These are phyloP conservation scores for Drosophila merina DNA, from an alignment of 2,888 invertebrate species.

Conservation along the genomic window DNA sequence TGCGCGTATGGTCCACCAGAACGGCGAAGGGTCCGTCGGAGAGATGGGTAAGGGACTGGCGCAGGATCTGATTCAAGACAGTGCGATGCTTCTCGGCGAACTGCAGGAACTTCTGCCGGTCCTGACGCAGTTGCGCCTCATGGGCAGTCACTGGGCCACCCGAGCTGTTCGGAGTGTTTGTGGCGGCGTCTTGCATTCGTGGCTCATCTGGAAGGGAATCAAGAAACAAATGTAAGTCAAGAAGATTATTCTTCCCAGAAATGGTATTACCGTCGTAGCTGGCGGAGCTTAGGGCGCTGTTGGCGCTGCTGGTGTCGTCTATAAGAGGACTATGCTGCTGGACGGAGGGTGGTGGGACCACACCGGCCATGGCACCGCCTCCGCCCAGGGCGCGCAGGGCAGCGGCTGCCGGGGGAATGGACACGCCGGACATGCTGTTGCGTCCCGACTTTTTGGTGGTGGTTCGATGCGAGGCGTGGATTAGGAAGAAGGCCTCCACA, in stretches of 20 bases:
- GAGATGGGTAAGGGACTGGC: conserved; percentile 91
- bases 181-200: conserved; percentile 54
- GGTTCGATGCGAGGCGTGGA: conserved; percentile 88
- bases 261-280: conserved; percentile 50
- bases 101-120: conserved; percentile 88
- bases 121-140: conserved; percentile 81
- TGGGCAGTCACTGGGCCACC: conserved; percentile 41
- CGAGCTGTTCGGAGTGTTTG: conserved; percentile 20
- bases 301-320: conserved; percentile 25
- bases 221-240: no score
- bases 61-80: conserved; percentile 94
- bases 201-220: conserved; percentile 47
- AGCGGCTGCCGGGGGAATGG: background rate
- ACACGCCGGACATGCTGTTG: conserved; percentile 3
- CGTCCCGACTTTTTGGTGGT: conserved; percentile 52
- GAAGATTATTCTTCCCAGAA: no score
- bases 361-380: background rate
- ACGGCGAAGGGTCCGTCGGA: conserved; percentile 95
- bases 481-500: conserved; percentile 95
- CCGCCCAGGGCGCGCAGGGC: background rate
- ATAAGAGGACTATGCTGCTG: conserved; percentile 21
- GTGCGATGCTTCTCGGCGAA: conserved; percentile 95
- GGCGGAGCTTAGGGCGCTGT: conserved; percentile 5
- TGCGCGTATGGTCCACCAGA: conserved; percentile 93
- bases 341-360: background rate